Evolutionary conservation across 2,113 vertebrate species (phyloP).

Genomic region (Pteruthius melanotis): DNA sequence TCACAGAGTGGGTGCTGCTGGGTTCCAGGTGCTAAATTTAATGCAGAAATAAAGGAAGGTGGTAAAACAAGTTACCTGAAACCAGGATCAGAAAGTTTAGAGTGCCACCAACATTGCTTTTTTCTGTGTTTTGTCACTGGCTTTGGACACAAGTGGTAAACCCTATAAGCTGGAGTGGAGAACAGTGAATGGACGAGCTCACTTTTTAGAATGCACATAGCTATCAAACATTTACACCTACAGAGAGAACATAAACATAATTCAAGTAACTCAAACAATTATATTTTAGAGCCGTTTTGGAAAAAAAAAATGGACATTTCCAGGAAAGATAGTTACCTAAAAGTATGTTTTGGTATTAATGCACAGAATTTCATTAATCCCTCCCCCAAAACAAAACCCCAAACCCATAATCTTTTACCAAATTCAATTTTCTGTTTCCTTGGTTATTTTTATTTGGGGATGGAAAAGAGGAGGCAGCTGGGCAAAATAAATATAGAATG

Average conservation of each 20-base stretch:
- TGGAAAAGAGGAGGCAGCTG: not conserved
- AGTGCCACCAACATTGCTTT: not conserved
- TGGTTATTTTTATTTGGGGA: not conserved
- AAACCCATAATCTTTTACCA: not conserved
- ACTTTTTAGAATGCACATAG: not conserved
- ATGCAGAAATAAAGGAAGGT: not conserved
- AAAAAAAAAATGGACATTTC: not conserved
- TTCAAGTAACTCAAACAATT: not conserved
- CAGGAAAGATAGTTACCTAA: not conserved
- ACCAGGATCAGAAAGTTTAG: not conserved
- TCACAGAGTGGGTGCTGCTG: not conserved
- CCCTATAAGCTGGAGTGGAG: not conserved
- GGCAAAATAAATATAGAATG: constrained; percentile 26
- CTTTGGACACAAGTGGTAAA: not conserved
- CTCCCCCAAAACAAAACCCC: not conserved
- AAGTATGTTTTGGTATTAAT: not conserved
- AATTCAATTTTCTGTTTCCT: not conserved
- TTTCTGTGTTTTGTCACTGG: not conserved
- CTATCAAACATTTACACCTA: not conserved
- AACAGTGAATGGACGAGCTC: not conserved
- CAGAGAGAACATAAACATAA: not conserved
- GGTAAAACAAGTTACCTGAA: not conserved
- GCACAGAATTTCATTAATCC: not conserved
- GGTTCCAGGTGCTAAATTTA: not conserved
- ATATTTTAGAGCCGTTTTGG: not conserved